Conservation (phyloP, 2,888 invertebrate genomes). For the Ophion ventricosus region DNA sequence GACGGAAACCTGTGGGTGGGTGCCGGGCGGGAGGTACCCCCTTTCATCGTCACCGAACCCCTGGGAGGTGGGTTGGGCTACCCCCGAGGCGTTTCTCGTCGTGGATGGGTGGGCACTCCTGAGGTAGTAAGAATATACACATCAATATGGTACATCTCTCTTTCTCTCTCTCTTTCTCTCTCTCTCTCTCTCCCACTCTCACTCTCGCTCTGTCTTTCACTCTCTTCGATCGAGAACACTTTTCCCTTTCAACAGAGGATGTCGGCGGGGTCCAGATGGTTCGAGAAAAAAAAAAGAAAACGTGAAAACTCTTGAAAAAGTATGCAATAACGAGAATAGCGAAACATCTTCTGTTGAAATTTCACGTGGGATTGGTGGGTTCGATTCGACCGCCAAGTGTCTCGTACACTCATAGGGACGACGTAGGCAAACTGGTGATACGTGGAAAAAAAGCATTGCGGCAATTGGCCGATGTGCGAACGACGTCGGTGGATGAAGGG, state of each 20-base stretch:
- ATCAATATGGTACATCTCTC: slow-evolving; percentile 60
- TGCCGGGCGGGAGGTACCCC: slow-evolving; percentile 82
- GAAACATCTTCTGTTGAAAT: slow-evolving; percentile 53
- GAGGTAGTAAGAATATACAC: slow-evolving; percentile 77
- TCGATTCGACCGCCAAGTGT: slow-evolving; percentile 35
- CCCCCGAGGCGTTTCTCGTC: slow-evolving; percentile 76
- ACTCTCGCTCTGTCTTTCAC: no score
- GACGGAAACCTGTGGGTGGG: slow-evolving; percentile 82
- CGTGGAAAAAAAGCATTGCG: slow-evolving; percentile 9
- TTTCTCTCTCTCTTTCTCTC: no score
- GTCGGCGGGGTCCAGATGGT: neutral
- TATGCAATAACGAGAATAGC: neutral
- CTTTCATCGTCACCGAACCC: slow-evolving; percentile 81
- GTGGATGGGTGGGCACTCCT: slow-evolving; percentile 80
- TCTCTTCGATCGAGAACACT: slow-evolving; percentile 50
- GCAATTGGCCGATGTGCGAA: slow-evolving; percentile 29
- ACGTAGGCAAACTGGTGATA: slow-evolving; percentile 54
- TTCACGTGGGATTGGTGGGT: slow-evolving; percentile 29
- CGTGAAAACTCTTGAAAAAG: neutral
- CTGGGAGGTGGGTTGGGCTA: slow-evolving; percentile 83
- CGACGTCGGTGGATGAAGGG: slow-evolving; percentile 13
- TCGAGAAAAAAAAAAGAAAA: no score
- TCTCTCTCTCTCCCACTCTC: no score
- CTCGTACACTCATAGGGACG: slow-evolving; percentile 44
- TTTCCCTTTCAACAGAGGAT: slow-evolving; percentile 58